Conservation (phyloP, 2,797 vertebrate species). For the Cuculus canorus region DNA sequence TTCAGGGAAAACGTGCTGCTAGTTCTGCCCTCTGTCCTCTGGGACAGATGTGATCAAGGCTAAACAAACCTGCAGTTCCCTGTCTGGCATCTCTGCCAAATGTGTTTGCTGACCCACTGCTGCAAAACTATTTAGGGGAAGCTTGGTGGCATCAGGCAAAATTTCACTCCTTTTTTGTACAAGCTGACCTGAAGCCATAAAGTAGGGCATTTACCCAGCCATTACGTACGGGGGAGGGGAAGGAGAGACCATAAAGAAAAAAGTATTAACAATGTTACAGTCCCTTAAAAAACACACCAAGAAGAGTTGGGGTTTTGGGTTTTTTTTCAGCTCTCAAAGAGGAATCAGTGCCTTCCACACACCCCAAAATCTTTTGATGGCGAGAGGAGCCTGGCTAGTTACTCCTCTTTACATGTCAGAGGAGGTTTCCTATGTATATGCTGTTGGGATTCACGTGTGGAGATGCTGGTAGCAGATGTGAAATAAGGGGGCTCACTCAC, state of each 20-base stretch:
- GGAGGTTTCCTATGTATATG: background rate
- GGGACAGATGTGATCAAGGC: background rate
- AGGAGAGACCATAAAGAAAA: background rate
- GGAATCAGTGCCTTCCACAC: background rate
- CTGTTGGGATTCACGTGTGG: background rate
- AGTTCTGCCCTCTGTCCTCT: background rate
- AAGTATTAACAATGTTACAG: background rate
- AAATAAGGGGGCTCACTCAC: background rate
- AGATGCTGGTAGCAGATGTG: background rate
- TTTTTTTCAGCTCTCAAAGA: background rate
- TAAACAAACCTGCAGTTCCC: background rate
- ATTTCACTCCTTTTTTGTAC: background rate
- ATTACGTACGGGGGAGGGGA: rapidly evolving
- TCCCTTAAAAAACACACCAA: background rate
- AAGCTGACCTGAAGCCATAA: background rate
- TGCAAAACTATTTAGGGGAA: background rate
- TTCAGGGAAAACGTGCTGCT: background rate
- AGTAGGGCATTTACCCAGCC: rapidly evolving
- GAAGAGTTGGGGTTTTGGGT: no score
- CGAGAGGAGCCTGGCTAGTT: background rate
- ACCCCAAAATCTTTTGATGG: background rate
- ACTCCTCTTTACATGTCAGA: background rate
- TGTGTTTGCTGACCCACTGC: background rate
- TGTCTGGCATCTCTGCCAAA: background rate
- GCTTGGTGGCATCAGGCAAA: background rate